phyloP scores from a whole-genome alignment of 2,113 vertebrate genomes.

The Sorex araneus region DNA sequence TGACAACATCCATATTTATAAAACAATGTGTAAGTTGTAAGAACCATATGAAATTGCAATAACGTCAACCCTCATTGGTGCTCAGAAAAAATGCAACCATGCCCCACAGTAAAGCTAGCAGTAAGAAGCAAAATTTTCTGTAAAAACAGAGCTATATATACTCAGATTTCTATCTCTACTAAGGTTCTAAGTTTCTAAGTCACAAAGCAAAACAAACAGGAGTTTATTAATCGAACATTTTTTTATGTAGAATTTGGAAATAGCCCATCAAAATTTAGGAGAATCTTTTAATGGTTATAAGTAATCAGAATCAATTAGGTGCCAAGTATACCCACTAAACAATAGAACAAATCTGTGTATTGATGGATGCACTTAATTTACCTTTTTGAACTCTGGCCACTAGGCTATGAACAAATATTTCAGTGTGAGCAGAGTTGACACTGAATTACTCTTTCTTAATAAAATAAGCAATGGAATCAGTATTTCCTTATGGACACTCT shows the following conservation, averaged over 20 bases:
- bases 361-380: not conserved
- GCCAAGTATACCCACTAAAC: not conserved
- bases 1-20: conserved; percentile 41
- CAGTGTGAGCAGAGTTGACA: not conserved
- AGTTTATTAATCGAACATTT: not conserved
- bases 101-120: not conserved
- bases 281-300: not conserved
- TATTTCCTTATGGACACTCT: not conserved
- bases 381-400: not conserved
- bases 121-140: not conserved
- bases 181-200: not conserved
- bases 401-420: not conserved
- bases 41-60: not conserved
- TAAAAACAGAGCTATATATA: not conserved
- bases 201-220: not conserved
- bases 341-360: not conserved
- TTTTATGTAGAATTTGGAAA: conserved; percentile 28
- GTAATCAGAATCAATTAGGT: not conserved
- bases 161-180: not conserved
- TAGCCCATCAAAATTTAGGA: not conserved
- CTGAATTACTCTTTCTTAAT: not conserved
- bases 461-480: not conserved
- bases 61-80: not conserved
- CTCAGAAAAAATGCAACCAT: not conserved
- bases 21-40: conserved; percentile 33